Conservation (phyloP, 2,113 vertebrate genomes). For the Morone saxatilis region DNA sequence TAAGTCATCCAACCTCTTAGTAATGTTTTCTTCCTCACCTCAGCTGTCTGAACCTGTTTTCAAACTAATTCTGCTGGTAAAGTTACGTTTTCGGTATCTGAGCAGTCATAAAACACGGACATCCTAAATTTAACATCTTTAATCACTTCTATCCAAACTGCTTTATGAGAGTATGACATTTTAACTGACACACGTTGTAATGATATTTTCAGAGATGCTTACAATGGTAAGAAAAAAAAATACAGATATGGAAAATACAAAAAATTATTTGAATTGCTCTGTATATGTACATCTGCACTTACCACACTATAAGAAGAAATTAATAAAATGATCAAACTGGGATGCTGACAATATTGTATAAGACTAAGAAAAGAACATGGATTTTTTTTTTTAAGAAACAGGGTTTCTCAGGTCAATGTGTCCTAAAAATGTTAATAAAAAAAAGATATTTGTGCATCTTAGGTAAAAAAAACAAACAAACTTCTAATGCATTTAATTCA, state of each 20-base stretch:
- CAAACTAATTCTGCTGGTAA: neutral
- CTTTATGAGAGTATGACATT: neutral
- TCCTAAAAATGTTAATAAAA: neutral
- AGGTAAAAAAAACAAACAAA: neutral
- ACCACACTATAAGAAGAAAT: neutral
- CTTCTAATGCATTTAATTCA: neutral
- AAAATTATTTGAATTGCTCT: constrained; percentile 7
- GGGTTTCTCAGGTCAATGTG: neutral
- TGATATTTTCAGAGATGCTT: neutral
- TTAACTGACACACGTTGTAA: neutral
- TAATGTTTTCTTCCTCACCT: no score
- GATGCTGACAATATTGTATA: neutral
- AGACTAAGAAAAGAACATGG: neutral
- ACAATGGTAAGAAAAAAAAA: constrained; percentile 28
- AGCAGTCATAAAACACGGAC: neutral
- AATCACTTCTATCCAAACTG: neutral
- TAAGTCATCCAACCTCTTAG: neutral
- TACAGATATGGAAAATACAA: constrained; percentile 34
- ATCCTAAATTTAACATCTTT: neutral
- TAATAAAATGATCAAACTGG: neutral
- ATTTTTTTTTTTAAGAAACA: neutral
- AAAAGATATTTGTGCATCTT: neutral
- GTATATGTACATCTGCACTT: neutral
- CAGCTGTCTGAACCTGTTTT: neutral
- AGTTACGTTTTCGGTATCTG: neutral